Conservation (phyloP, 2,113 vertebrate genomes). For the Circaetus gallicus region DNA sequence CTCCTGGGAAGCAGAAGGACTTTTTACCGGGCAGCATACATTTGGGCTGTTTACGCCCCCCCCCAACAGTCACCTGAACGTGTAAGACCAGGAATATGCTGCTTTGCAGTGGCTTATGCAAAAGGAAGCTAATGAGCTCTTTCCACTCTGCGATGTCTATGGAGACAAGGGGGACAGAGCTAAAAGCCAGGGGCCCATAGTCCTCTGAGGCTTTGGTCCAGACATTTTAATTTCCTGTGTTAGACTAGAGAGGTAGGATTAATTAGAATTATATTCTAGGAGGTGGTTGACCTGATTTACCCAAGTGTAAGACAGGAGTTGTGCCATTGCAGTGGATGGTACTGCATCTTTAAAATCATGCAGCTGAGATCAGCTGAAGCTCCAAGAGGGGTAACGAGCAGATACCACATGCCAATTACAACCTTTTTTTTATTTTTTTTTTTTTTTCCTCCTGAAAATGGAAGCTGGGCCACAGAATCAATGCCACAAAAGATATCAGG, state of each 20-base stretch:
- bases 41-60: rapidly evolving
- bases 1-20: neutral
- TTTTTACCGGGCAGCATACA: rapidly evolving
- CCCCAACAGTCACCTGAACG: too few relatives aligned
- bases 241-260: neutral
- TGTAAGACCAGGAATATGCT: neutral
- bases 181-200: rapidly evolving
- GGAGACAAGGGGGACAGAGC: neutral
- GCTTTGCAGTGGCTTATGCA: neutral
- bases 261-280: neutral
- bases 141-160: rapidly evolving
- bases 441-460: neutral
- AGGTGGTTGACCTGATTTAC: neutral
- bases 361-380: neutral
- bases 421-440: too few relatives aligned
- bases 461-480: neutral
- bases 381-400: neutral
- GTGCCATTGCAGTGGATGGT: neutral
- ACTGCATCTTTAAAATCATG: neutral
- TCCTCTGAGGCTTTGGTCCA: neutral
- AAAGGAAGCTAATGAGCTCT: neutral
- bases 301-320: neutral
- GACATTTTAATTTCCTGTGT: neutral
- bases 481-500: neutral
- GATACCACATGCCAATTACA: neutral